Base-by-base conservation (phyloP, 2,888 invertebrate species). In the Campaea margaritaria region DNA sequence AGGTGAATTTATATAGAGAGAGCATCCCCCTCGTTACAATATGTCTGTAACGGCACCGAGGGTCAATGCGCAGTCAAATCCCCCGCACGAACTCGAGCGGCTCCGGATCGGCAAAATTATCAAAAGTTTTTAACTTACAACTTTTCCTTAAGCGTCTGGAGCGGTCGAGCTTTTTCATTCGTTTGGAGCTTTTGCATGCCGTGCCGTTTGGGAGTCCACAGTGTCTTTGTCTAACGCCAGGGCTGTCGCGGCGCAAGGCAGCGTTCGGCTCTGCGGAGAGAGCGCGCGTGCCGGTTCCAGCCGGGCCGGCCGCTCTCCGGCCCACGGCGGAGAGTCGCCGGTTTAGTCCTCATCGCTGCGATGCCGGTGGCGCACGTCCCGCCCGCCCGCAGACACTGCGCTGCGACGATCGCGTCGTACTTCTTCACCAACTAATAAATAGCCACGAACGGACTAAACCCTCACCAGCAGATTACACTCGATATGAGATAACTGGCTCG, bases 111-210 rank as follows among this genome's bases (percentile, higher is more conserved):
- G 79, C 84, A 72, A 84, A 90, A 91, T 91, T 88, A 90, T 91
- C 85, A 84, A 89, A 91, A 91, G 81, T 91, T 92, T 90, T 89
- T 85, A 90, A 91, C 86, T 90, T 87, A 83, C 81, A 91, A 91
- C 87, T 91, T 91, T 89, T 86, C 80, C 82, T 81, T 79, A 81
- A 86, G 82, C 81, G 86, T 82, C 79, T 79, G 75, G 75, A 66
- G 78, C 72, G 73, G 79, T 81, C 78, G 76, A 79, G 82, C 76
- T 81, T 85, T 84, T 85, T 85, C 79, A 80, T 85, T 81, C 80
- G 82, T 75, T 79, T 76, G 79, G 71, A 78, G 83, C 77, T 83
- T 81, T 82, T 69, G 76, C 69, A 71, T 78, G 67, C 73, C 69
- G 69, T 36, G 50, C 67, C 62, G 73, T 75, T 76, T 74, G 65